Conservation (phyloP, 2,888 invertebrate species). For the Hypomecis punctinalis region DNA sequence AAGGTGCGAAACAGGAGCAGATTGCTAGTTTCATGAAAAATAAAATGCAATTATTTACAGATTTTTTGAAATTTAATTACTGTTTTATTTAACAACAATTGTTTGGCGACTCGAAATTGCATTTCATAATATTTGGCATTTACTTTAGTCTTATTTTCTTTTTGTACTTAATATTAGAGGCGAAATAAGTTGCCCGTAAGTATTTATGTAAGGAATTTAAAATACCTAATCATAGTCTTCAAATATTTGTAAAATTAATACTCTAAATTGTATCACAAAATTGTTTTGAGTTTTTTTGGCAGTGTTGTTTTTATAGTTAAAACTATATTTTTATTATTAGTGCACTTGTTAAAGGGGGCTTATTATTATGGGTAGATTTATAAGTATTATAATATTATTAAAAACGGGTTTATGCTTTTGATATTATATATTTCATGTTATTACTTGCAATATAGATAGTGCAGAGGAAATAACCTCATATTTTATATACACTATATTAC, state of each 20-base stretch:
- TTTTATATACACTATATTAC: too few relatives aligned
- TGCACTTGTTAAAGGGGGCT: too few relatives aligned
- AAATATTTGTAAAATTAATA: slow-evolving; percentile 41
- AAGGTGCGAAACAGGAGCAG: too few relatives aligned
- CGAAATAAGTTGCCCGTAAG: not conserved
- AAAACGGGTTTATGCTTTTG: too few relatives aligned
- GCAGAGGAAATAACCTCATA: too few relatives aligned
- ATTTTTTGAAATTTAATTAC: not conserved
- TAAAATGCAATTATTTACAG: not conserved
- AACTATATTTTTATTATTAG: not conserved
- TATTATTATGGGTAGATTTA: too few relatives aligned
- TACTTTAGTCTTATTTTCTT: slow-evolving; percentile 12
- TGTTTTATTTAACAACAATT: not conserved
- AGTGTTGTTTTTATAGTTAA: not conserved
- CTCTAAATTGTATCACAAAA: slow-evolving; percentile 42
- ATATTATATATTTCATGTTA: too few relatives aligned
- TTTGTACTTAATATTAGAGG: slow-evolving; percentile 26
- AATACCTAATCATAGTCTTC: slow-evolving; percentile 4
- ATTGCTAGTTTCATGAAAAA: too few relatives aligned
- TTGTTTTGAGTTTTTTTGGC: not conserved
- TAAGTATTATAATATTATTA: too few relatives aligned
- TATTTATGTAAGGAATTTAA: slow-evolving; percentile 11
- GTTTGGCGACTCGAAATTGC: slow-evolving; percentile 4
- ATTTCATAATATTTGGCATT: slow-evolving; percentile 24
- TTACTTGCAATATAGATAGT: too few relatives aligned